A percentile compares a stretch with the other conserved stretches of the same genome.
Evolutionary conservation across 2,113 vertebrate species (phyloP).

Genomic region (Sebastes schlegelii): DNA sequence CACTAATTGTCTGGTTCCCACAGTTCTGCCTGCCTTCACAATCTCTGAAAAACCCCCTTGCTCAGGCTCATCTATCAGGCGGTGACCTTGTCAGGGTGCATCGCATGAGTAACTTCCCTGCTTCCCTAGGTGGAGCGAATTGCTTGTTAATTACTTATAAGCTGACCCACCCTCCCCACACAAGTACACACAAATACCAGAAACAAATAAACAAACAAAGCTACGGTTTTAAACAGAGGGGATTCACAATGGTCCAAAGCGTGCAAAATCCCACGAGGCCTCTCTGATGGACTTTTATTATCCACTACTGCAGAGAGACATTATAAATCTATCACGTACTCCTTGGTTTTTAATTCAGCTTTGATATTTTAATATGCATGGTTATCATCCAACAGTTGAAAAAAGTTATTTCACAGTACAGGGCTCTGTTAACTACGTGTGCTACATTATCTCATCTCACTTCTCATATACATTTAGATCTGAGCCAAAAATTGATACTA

Average conservation of each 20-base stretch:
- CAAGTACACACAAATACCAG: conserved; percentile 30
- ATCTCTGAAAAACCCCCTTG: conserved; percentile 77
- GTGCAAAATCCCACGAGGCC: neutral
- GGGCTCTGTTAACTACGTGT: neutral
- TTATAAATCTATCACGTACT: neutral
- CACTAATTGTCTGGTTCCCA: conserved; percentile 82
- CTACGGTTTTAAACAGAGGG: conserved; percentile 14
- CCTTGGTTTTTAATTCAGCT: conserved; percentile 1
- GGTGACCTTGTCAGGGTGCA: conserved; percentile 81
- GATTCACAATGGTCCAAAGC: neutral
- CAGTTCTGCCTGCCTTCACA: conserved; percentile 74
- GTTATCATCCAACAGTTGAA: neutral
- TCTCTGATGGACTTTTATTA: conserved; percentile 14
- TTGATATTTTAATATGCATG: neutral
- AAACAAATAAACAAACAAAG: conserved; percentile 67
- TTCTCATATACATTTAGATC: neutral
- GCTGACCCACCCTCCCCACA: conserved; percentile 38
- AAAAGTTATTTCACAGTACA: neutral
- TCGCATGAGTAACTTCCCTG: conserved; percentile 74
- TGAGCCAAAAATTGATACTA: neutral
- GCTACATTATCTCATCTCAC: neutral
- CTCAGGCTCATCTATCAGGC: conserved; percentile 81
- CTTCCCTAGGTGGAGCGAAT: conserved; percentile 72
- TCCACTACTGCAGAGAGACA: conserved; percentile 7
- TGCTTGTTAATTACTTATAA: conserved; percentile 79